These are phyloP conservation scores for Apodemus agrarius DNA, from an alignment of 2,797 vertebrate genomes.

Conservation along the genomic window DNA sequence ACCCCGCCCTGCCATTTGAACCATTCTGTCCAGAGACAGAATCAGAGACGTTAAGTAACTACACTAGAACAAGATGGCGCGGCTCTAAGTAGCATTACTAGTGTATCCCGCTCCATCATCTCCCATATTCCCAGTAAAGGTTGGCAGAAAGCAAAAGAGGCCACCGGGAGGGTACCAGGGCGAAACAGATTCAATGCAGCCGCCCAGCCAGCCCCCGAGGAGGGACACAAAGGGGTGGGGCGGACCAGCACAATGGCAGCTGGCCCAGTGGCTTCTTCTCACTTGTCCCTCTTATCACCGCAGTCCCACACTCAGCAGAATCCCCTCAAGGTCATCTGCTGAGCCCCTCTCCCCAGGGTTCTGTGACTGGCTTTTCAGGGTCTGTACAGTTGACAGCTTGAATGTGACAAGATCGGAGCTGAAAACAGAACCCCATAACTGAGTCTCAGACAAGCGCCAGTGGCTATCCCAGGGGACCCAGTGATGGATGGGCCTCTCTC, in stretches of 20 bases:
- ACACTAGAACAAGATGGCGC: neutral
- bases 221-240: neutral
- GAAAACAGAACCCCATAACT: slow-evolving; percentile 74
- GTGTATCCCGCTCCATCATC: neutral
- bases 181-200: neutral
- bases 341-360: slow-evolving; percentile 70
- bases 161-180: neutral
- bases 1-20: neutral
- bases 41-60: slow-evolving; percentile 15
- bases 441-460: slow-evolving; percentile 21
- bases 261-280: slow-evolving; percentile 73
- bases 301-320: slow-evolving; percentile 76
- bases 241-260: slow-evolving; percentile 7
- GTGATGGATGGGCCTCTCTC: slow-evolving; percentile 75
- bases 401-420: slow-evolving; percentile 84
- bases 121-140: neutral
- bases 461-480: slow-evolving; percentile 6
- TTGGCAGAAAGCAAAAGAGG: neutral
- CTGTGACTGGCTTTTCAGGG: slow-evolving; percentile 74
- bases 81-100: neutral
- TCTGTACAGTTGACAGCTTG: slow-evolving; percentile 82
- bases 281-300: slow-evolving; percentile 81
- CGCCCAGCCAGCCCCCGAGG: neutral
- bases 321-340: slow-evolving; percentile 72
- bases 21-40: neutral